Percentiles rank a stretch among this genome's conserved stretches.
Evolutionary conservation across 30 jellyfish, hydroid and myxozoan genomes (phyloP).

Genomic region (Clytia hemisphaerica): DNA sequence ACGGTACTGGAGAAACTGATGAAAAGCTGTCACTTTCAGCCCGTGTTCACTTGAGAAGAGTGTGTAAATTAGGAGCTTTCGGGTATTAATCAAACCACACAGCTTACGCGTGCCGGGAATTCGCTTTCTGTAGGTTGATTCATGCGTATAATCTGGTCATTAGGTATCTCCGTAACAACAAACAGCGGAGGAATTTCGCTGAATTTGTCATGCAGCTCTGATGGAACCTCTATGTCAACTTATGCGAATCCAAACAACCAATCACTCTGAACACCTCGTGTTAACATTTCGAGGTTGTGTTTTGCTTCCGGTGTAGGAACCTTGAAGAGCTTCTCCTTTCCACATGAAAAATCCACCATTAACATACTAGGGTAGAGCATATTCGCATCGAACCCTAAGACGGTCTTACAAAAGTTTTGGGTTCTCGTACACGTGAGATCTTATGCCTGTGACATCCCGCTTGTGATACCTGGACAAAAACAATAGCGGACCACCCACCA

Average conservation of each 20-base stretch:
- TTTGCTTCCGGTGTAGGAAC: background rate
- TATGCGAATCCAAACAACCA: background rate
- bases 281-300: background rate
- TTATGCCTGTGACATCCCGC: background rate
- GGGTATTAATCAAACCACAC: too few relatives aligned
- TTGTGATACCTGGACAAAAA: too few relatives aligned
- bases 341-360: background rate
- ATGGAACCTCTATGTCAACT: background rate
- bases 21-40: too few relatives aligned
- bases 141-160: too few relatives aligned
- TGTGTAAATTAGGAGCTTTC: too few relatives aligned
- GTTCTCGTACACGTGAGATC: background rate
- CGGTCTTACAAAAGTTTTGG: background rate
- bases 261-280: background rate
- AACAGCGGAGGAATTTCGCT: background rate
- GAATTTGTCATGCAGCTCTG: background rate
- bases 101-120: too few relatives aligned
- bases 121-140: too few relatives aligned
- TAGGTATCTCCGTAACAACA: background rate
- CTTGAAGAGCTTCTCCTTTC: background rate
- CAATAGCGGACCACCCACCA: too few relatives aligned
- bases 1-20: too few relatives aligned
- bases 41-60: too few relatives aligned
- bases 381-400: background rate
- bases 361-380: background rate